A percentile compares a stretch with the other conserved stretches of the same genome.
Evolutionary conservation across 2,888 invertebrate species (phyloP).

Genomic region (Dryobota labecula): DNA sequence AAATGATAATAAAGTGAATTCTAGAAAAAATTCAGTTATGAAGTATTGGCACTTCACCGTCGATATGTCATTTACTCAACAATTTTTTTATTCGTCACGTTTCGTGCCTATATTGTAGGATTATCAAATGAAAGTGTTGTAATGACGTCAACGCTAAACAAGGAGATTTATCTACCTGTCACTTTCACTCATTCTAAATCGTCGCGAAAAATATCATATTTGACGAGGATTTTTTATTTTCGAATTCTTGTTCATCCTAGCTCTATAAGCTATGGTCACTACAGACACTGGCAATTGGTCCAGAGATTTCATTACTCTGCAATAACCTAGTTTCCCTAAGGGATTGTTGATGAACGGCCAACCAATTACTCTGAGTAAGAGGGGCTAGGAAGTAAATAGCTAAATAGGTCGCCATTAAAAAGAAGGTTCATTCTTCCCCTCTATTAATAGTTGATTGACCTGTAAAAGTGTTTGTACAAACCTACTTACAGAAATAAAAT

Average conservation of each 20-base stretch:
- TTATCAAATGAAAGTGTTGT: background rate
- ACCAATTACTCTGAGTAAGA: constrained; percentile 47
- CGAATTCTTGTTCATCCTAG: background rate
- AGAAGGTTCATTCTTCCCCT: background rate
- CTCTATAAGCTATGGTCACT: background rate
- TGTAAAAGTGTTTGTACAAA: no score
- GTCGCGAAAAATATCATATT: no score
- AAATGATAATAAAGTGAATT: no score
- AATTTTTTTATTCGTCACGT: background rate
- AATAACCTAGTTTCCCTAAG: constrained; percentile 50
- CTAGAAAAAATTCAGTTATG: no score
- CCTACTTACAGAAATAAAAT: no score
- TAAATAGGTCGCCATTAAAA: constrained; percentile 34
- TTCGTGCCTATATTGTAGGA: background rate
- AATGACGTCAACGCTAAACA: background rate
- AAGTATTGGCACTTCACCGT: no score
- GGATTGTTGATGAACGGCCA: constrained; percentile 46
- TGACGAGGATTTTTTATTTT: background rate
- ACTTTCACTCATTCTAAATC: background rate
- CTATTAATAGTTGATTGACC: background rate
- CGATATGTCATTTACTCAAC: no score
- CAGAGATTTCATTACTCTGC: constrained; percentile 42
- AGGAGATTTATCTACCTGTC: background rate
- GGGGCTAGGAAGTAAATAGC: constrained; percentile 20
- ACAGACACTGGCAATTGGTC: background rate